phyloP scores from a whole-genome alignment of 2,797 vertebrate species.

The Etheostoma nigrum region DNA sequence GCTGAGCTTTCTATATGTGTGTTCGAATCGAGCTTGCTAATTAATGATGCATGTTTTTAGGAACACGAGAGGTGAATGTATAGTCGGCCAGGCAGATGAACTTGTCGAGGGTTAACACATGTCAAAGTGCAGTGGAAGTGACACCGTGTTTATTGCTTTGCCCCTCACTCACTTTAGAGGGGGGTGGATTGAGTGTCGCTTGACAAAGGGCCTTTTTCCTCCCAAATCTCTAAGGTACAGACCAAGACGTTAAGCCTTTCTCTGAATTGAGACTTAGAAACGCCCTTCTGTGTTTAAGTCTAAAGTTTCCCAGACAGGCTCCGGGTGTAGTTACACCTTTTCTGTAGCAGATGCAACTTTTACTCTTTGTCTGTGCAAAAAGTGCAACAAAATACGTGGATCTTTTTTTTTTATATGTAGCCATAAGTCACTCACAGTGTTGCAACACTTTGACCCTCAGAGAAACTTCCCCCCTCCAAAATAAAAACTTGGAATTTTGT shows the following conservation, averaged over 20 bases:
- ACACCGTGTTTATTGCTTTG: constrained; percentile 73
- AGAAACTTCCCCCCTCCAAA: constrained; percentile 22
- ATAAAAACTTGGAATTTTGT: constrained; percentile 21
- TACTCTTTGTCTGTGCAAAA: not conserved
- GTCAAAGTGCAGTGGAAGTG: constrained; percentile 70
- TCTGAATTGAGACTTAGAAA: constrained; percentile 24
- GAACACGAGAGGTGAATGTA: not conserved
- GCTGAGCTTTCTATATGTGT: constrained; percentile 43
- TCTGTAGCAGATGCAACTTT: constrained; percentile 11
- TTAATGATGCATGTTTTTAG: constrained; percentile 62
- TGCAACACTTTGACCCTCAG: constrained; percentile 7
- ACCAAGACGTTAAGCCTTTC: constrained; percentile 32
- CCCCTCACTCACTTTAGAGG: constrained; percentile 47
- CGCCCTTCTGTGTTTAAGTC: constrained; percentile 16
- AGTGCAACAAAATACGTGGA: no score
- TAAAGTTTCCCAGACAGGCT: constrained; percentile 33
- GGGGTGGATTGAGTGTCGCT: constrained; percentile 54
- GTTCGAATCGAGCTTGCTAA: constrained; percentile 44
- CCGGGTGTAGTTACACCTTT: constrained; percentile 9
- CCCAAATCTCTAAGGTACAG: constrained; percentile 51
- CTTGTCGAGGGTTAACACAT: constrained; percentile 32
- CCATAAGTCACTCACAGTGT: not conserved
- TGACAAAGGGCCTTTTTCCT: constrained; percentile 59
- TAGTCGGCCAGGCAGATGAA: constrained; percentile 22
- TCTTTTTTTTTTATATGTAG: not conserved